These are phyloP conservation scores for Acrocephalus scirpaceus DNA, from an alignment of 2,797 vertebrate genomes.

Conservation along the genomic window DNA sequence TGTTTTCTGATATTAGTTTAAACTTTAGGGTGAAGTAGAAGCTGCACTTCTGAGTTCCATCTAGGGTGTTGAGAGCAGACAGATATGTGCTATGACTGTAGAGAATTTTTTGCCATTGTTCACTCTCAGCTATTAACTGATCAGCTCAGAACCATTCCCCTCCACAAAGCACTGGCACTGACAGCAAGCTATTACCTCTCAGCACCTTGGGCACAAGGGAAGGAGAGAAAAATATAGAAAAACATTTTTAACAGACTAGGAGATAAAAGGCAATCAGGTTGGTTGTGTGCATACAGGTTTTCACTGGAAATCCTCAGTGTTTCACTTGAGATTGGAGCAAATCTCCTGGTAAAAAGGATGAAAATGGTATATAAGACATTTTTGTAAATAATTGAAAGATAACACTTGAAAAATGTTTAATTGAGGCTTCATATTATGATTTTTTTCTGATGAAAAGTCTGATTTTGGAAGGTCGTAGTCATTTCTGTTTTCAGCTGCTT, in stretches of 20 bases:
- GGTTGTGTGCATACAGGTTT: constrained; percentile 32
- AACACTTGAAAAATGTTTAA: neutral
- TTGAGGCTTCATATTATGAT: neutral
- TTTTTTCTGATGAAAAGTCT: neutral
- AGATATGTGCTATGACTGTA: neutral
- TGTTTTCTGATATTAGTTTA: constrained; percentile 29
- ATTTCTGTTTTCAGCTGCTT: neutral
- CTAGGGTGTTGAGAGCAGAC: neutral
- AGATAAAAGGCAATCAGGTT: constrained; percentile 47
- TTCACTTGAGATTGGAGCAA: constrained; percentile 45
- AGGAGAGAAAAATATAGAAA: constrained; percentile 59
- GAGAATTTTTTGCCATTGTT: neutral
- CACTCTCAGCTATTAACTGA: neutral
- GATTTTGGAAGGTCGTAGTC: neutral
- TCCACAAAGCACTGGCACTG: constrained; percentile 22
- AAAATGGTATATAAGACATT: constrained; percentile 27
- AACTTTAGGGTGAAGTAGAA: neutral
- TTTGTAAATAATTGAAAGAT: constrained; percentile 28
- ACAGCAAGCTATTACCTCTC: constrained; percentile 48
- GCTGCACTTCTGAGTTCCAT: neutral
- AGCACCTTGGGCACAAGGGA: neutral
- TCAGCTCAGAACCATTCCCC: neutral
- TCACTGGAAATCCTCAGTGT: constrained; percentile 49
- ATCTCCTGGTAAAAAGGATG: constrained; percentile 26
- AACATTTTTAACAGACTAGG: constrained; percentile 54